phyloP scores from a whole-genome alignment of 30 jellyfish, hydroid and myxozoan genomes.

The Hydra vulgaris region DNA sequence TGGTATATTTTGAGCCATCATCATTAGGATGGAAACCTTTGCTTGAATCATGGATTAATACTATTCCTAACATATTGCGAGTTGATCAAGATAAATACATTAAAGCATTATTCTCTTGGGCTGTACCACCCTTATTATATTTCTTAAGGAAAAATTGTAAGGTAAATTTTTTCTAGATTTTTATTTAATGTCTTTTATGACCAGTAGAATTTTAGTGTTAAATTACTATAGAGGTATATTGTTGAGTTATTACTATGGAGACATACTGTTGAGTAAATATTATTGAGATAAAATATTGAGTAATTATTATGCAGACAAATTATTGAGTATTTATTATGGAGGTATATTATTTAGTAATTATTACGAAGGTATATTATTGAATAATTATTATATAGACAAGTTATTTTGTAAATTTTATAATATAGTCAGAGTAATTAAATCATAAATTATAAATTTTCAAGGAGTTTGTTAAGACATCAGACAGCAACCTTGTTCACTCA shows the following conservation, averaged over 20 bases:
- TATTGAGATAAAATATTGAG: no score
- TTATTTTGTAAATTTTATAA: no score
- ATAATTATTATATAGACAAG: no score
- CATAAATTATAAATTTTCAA: slow-evolving; percentile 16
- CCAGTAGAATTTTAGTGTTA: not conserved
- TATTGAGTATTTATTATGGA: no score
- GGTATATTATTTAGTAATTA: no score
- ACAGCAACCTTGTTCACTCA: slow-evolving; percentile 71
- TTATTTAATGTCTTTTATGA: not conserved
- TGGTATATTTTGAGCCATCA: slow-evolving; percentile 94
- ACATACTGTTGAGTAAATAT: no score
- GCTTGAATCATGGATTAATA: slow-evolving; percentile 81
- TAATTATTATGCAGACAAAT: no score
- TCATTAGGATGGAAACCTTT: slow-evolving; percentile 96
- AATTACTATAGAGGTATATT: no score
- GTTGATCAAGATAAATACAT: slow-evolving; percentile 47
- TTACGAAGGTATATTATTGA: no score
- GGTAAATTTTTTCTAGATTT: slow-evolving; percentile 36
- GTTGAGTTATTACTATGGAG: no score
- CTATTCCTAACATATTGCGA: slow-evolving; percentile 54
- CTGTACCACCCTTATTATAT: slow-evolving; percentile 66
- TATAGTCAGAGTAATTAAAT: no score
- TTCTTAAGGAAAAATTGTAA: slow-evolving; percentile 76
- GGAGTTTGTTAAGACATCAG: slow-evolving; percentile 94
- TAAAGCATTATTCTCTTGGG: slow-evolving; percentile 75